phyloP scores from a whole-genome alignment of 2,797 vertebrate species.

The Coregonus sp. region DNA sequence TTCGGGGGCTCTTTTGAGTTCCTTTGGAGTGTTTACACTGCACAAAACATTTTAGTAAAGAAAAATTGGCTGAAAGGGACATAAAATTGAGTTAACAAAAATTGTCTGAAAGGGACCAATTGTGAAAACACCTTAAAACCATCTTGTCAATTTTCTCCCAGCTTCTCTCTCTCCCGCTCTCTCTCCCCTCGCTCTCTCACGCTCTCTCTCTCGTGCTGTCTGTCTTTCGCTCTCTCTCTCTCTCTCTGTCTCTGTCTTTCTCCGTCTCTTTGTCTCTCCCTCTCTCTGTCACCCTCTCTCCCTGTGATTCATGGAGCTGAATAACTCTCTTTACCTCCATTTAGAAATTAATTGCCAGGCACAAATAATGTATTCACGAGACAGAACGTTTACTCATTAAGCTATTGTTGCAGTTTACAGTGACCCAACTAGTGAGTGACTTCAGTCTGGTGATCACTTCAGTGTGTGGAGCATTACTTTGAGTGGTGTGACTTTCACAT shows the following conservation, averaged over 20 bases:
- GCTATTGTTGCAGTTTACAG: conserved; percentile 70
- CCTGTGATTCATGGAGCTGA: conserved; percentile 69
- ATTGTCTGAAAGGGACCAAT: no score
- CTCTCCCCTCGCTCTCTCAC: no score
- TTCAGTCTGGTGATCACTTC: background rate
- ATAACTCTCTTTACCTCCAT: conserved; percentile 47
- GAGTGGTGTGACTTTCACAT: conserved; percentile 65
- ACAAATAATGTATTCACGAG: conserved; percentile 77
- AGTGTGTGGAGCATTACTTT: conserved; percentile 68
- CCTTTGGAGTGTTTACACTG: no score
- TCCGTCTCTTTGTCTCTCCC: no score
- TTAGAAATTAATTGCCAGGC: conserved; percentile 70
- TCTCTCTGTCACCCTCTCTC: background rate
- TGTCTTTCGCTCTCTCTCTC: no score
- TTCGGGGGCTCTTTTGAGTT: no score
- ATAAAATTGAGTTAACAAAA: no score
- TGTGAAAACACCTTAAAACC: background rate
- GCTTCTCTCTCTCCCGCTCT: no score
- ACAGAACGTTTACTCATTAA: conserved; percentile 76
- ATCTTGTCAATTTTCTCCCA: background rate
- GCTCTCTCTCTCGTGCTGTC: no score
- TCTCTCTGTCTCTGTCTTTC: no score
- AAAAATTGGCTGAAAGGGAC: no score
- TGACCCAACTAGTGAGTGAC: conserved; percentile 1
- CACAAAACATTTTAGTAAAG: no score